These are phyloP conservation scores for Lithosia quadra DNA, from an alignment of 2,888 invertebrate species.

Conservation along the genomic window DNA sequence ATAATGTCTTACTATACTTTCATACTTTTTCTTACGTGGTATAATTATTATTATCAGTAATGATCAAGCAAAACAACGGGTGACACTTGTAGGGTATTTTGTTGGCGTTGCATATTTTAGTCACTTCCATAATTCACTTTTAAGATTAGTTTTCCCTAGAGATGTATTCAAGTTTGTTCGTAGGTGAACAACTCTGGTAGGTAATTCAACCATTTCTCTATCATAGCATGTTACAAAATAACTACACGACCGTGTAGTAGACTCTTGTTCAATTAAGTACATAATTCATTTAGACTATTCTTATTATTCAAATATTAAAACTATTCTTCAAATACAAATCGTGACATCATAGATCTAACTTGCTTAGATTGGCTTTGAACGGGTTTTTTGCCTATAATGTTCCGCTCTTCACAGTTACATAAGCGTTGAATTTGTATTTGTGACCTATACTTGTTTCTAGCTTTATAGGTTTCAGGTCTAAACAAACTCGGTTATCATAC, in stretches of 20 bases:
- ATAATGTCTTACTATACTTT: background rate
- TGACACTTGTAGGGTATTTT: background rate
- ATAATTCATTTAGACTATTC: background rate
- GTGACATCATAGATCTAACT: conserved; percentile 34
- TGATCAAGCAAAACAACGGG: background rate
- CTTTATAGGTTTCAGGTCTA: conserved; percentile 38
- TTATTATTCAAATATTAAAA: too few relatives aligned
- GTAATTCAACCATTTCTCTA: background rate
- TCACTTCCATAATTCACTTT: background rate
- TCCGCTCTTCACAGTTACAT: conserved; percentile 30
- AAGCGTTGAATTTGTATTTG: conserved; percentile 22
- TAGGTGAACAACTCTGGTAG: background rate
- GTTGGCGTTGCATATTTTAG: background rate
- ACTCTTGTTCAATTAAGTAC: background rate
- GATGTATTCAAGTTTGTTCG: background rate
- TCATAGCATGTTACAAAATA: background rate
- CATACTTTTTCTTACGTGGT: background rate
- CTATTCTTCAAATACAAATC: background rate
- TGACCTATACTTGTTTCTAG: conserved; percentile 33
- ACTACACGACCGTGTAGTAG: background rate
- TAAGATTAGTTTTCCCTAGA: background rate
- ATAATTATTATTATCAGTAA: background rate
- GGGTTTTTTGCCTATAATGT: conserved; percentile 31
- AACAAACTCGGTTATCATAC: conserved; percentile 33
- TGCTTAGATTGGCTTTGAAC: conserved; percentile 41